A percentile compares a stretch with the other conserved stretches of the same genome.
Evolutionary conservation across 2,888 invertebrate species (phyloP).

Genomic region (Aphidius colemani): DNA sequence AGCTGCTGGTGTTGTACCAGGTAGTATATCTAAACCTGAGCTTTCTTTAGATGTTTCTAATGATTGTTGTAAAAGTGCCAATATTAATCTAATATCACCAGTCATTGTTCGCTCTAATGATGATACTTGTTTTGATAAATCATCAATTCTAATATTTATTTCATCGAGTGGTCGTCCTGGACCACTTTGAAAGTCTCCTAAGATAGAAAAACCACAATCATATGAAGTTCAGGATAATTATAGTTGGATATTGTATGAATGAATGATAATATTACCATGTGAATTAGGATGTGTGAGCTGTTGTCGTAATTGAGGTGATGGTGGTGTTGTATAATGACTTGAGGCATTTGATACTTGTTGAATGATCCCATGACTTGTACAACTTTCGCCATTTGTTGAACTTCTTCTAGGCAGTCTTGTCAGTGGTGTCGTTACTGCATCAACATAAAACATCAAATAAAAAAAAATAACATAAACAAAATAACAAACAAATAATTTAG

Average conservation of each 20-base stretch:
- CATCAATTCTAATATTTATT: constrained; percentile 71
- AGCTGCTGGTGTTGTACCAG: constrained; percentile 71
- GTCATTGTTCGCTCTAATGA: constrained; percentile 75
- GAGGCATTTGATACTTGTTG: constrained; percentile 56
- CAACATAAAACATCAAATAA: constrained; percentile 18
- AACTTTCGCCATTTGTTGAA: constrained; percentile 53
- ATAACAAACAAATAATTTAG: too few relatives aligned
- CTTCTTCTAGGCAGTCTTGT: constrained; percentile 52
- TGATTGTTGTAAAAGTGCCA: constrained; percentile 69
- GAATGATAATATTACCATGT: constrained; percentile 43
- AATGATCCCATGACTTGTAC: constrained; percentile 46
- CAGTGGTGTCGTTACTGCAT: constrained; percentile 52
- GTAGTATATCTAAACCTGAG: constrained; percentile 61
- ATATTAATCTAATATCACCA: constrained; percentile 74
- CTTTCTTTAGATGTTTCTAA: constrained; percentile 54
- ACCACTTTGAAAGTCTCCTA: constrained; percentile 58
- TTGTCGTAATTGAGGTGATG: constrained; percentile 48
- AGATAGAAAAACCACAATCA: too few relatives aligned
- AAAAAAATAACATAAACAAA: constrained; percentile 6
- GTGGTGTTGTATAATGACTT: constrained; percentile 60
- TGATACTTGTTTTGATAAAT: constrained; percentile 71
- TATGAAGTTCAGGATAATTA: not conserved
- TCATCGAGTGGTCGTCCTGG: constrained; percentile 62
- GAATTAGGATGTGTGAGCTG: constrained; percentile 49
- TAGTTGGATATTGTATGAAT: not conserved